A percentile compares a stretch with the other conserved stretches of the same genome.
These are phyloP conservation scores for Gymnosoma rotundatum DNA, from an alignment of 2,888 invertebrate species.

Conservation along the genomic window DNA sequence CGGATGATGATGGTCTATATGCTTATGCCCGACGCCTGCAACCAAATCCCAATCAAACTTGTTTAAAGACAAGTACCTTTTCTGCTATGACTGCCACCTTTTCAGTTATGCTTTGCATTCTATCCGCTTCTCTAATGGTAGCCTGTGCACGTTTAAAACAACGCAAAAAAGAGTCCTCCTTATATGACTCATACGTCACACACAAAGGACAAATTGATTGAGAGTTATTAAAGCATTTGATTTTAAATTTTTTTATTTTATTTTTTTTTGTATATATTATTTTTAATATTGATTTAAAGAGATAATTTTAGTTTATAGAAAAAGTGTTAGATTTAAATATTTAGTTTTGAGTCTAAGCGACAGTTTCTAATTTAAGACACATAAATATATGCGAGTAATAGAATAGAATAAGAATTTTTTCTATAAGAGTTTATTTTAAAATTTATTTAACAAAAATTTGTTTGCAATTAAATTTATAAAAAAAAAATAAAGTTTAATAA, in stretches of 20 bases:
- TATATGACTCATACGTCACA: slow-evolving; percentile 84
- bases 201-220: slow-evolving; percentile 85
- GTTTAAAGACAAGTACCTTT: slow-evolving; percentile 85
- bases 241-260: slow-evolving; percentile 7
- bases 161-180: slow-evolving; percentile 82
- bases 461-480: no score
- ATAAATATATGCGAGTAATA: slow-evolving; percentile 10
- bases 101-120: slow-evolving; percentile 87
- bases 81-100: slow-evolving; percentile 87
- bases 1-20: slow-evolving; percentile 83
- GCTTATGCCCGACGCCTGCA: slow-evolving; percentile 72
- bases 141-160: slow-evolving; percentile 90
- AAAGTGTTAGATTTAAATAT: slow-evolving; percentile 13
- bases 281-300: slow-evolving; percentile 21
- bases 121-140: slow-evolving; percentile 88
- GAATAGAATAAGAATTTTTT: slow-evolving; percentile 50
- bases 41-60: slow-evolving; percentile 83
- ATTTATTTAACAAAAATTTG: not conserved
- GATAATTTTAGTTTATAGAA: slow-evolving; percentile 28
- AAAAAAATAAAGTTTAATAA: no score
- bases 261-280: slow-evolving; percentile 63
- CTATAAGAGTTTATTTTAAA: no score
- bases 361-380: not conserved
- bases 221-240: slow-evolving; percentile 71
- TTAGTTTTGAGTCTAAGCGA: slow-evolving; percentile 28